Evolutionary conservation across 2,888 invertebrate genomes (phyloP).

Genomic region (Drosophila mettleri): DNA sequence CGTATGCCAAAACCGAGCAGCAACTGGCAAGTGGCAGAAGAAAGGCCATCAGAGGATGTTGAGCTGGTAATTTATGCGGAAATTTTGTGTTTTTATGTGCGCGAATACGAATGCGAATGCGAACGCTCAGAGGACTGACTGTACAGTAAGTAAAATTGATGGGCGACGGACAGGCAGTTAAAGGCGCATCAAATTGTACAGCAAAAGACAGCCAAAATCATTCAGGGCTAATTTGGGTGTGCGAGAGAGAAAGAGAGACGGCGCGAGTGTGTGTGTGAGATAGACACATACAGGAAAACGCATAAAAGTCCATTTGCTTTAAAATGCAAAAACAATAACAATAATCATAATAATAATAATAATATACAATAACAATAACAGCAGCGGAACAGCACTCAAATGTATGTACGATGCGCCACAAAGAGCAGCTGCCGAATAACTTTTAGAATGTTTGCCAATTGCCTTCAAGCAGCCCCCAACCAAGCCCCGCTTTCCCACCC

Average conservation of each 20-base stretch:
- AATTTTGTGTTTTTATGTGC: slow-evolving; percentile 76
- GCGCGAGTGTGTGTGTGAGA: neutral
- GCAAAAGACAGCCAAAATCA: slow-evolving; percentile 32
- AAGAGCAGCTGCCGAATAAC: slow-evolving; percentile 58
- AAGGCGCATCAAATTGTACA: slow-evolving; percentile 58
- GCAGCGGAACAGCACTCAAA: slow-evolving; percentile 55
- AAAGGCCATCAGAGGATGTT: slow-evolving; percentile 52
- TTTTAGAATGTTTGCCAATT: slow-evolving; percentile 60
- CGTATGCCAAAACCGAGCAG: slow-evolving; percentile 44
- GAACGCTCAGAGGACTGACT: slow-evolving; percentile 51
- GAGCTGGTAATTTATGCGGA: slow-evolving; percentile 75
- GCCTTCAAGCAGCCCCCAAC: neutral
- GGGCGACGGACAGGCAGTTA: slow-evolving; percentile 74
- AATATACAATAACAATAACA: slow-evolving; percentile 72
- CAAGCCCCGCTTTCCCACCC: neutral
- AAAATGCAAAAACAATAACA: slow-evolving; percentile 79
- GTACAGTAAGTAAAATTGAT: slow-evolving; percentile 72
- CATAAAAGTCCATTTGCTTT: slow-evolving; percentile 68
- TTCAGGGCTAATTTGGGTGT: slow-evolving; percentile 61
- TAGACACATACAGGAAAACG: slow-evolving; percentile 26
- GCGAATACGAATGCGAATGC: slow-evolving; percentile 51
- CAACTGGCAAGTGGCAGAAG: slow-evolving; percentile 2
- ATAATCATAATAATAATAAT: slow-evolving; percentile 66
- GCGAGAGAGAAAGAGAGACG: slow-evolving; percentile 16
- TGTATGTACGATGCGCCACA: slow-evolving; percentile 26